phyloP scores from a whole-genome alignment of 2,888 invertebrate species.

The Scotopteryx bipunctaria region DNA sequence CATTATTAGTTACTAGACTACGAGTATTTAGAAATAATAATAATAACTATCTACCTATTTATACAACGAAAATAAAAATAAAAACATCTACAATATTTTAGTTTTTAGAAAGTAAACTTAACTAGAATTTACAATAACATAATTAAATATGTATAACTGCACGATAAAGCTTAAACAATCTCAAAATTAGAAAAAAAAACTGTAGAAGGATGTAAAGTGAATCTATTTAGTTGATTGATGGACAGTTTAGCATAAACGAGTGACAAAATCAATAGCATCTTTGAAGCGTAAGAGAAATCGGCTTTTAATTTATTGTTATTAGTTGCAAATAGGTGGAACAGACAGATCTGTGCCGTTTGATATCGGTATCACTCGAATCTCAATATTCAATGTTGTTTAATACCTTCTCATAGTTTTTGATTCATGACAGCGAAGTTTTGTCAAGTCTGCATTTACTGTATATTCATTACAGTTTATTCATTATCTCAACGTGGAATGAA shows the following conservation, averaged over 20 bases:
- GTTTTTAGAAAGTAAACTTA: too few relatives aligned
- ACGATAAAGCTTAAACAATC: slow-evolving; percentile 20
- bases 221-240: neutral
- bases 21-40: slow-evolving; percentile 10
- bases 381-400: neutral
- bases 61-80: too few relatives aligned
- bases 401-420: too few relatives aligned
- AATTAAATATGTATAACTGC: neutral
- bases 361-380: neutral
- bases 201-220: neutral
- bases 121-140: slow-evolving; percentile 9
- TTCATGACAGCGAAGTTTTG: too few relatives aligned
- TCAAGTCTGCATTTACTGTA: too few relatives aligned
- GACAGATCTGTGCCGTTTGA: neutral
- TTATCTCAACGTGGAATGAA: too few relatives aligned
- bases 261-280: slow-evolving; percentile 3
- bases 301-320: neutral
- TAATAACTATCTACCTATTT: neutral
- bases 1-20: slow-evolving; percentile 1
- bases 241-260: slow-evolving; percentile 1
- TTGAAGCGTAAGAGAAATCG: neutral
- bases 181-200: neutral
- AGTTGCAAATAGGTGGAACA: neutral
- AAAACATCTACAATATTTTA: neutral
- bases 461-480: too few relatives aligned